These are phyloP conservation scores for Mastomys coucha DNA, from an alignment of 2,113 vertebrate species.

Conservation along the genomic window DNA sequence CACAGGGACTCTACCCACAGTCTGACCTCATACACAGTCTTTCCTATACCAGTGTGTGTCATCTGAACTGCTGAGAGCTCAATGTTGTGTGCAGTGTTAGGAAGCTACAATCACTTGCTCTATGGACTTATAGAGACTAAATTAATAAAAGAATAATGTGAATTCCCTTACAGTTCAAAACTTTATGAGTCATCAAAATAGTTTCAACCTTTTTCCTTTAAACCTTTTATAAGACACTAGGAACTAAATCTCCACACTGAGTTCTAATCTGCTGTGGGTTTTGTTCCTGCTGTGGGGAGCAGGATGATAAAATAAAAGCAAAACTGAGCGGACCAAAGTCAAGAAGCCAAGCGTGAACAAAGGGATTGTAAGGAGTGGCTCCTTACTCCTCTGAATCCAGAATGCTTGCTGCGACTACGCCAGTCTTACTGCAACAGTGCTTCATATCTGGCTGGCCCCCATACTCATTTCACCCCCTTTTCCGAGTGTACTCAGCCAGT, in stretches of 20 bases:
- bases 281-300: background rate
- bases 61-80: conserved; percentile 5
- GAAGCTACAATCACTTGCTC: background rate
- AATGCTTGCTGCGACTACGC: background rate
- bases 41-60: background rate
- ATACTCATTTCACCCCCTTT: conserved; percentile 8
- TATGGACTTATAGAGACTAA: background rate
- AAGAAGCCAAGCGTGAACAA: background rate
- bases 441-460: background rate
- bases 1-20: background rate
- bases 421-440: background rate
- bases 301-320: conserved; percentile 23
- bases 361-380: background rate
- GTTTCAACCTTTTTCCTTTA: conserved; percentile 38
- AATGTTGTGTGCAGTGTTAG: background rate
- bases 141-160: conserved; percentile 43
- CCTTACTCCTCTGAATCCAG: background rate
- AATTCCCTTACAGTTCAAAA: conserved; percentile 57
- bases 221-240: conserved; percentile 44
- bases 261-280: conserved; percentile 25
- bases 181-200: background rate
- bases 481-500: background rate
- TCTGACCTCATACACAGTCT: background rate
- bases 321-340: conserved; percentile 8
- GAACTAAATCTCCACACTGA: background rate